phyloP scores from a whole-genome alignment of 2,113 vertebrate genomes.

The Perognathus longimembris region DNA sequence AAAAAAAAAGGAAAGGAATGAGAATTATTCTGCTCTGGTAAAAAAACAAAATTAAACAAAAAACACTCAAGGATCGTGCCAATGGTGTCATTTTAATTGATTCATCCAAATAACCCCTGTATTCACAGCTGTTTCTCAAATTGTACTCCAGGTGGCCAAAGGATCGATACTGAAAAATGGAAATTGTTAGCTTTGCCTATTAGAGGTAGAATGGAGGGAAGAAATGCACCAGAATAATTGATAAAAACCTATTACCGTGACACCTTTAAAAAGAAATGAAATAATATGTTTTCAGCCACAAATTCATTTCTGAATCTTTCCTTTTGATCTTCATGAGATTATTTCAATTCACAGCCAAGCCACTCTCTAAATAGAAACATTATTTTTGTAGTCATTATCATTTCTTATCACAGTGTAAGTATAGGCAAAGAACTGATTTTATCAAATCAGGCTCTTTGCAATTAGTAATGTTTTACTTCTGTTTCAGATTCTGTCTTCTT shows the following conservation, averaged over 20 bases:
- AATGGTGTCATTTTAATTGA: background rate
- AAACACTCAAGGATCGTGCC: background rate
- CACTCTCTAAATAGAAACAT: background rate
- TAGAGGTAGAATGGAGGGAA: background rate
- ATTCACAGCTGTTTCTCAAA: background rate
- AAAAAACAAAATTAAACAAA: conserved; percentile 3
- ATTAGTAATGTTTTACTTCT: conserved; percentile 48
- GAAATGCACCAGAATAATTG: background rate
- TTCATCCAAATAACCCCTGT: background rate
- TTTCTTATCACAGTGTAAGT: background rate
- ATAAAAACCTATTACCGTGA: background rate
- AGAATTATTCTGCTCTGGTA: background rate
- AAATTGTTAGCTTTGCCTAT: background rate
- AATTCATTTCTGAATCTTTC: background rate
- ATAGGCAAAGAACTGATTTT: background rate
- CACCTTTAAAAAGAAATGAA: background rate
- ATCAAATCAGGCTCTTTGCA: background rate
- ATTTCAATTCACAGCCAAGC: background rate
- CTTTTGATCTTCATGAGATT: conserved; percentile 26
- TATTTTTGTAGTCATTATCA: background rate
- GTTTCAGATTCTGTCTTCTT: background rate
- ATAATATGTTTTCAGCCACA: background rate
- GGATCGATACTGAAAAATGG: background rate
- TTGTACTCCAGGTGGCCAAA: background rate
- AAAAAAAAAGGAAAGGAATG: background rate